A percentile compares a stretch with the other conserved stretches of the same genome.
phyloP scores from a whole-genome alignment of 2,113 vertebrate species.

The Urocitellus parryii region DNA sequence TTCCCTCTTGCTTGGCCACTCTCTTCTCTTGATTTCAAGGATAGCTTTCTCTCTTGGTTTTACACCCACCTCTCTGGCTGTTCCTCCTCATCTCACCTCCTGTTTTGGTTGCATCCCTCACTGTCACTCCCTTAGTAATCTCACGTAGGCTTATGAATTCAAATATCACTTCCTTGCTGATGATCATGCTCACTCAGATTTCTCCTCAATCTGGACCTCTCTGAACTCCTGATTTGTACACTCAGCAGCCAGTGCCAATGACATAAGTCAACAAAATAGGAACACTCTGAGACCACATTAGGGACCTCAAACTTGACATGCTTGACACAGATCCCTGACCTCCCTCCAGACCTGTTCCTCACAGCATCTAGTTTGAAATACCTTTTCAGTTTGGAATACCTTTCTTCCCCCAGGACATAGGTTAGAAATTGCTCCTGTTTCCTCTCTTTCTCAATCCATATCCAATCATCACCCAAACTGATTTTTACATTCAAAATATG shows the following conservation, averaged over 20 bases:
- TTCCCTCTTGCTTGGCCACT: background rate
- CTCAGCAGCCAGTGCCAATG: background rate
- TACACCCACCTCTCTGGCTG: background rate
- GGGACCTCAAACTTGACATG: background rate
- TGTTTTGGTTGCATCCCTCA: background rate
- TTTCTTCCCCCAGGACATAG: background rate
- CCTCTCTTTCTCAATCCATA: background rate
- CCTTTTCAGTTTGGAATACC: background rate
- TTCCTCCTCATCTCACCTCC: background rate
- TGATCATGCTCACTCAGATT: background rate
- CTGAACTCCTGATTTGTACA: background rate
- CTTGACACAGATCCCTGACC: background rate
- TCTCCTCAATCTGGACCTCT: background rate
- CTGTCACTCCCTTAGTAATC: background rate
- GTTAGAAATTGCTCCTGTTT: background rate
- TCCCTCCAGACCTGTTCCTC: background rate
- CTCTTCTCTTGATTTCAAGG: background rate
- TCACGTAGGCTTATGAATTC: background rate
- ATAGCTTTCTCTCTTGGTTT: background rate
- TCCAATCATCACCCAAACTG: slow-evolving; percentile 30
- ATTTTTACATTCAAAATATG: background rate
- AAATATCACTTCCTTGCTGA: background rate
- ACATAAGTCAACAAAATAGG: background rate
- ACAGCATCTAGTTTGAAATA: background rate
- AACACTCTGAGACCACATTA: background rate